Percentiles rank a stretch among this genome's conserved stretches.
Evolutionary conservation across 53 echinoderm and acorn worm species (phyloP).

Genomic region (Zoroaster sp.): DNA sequence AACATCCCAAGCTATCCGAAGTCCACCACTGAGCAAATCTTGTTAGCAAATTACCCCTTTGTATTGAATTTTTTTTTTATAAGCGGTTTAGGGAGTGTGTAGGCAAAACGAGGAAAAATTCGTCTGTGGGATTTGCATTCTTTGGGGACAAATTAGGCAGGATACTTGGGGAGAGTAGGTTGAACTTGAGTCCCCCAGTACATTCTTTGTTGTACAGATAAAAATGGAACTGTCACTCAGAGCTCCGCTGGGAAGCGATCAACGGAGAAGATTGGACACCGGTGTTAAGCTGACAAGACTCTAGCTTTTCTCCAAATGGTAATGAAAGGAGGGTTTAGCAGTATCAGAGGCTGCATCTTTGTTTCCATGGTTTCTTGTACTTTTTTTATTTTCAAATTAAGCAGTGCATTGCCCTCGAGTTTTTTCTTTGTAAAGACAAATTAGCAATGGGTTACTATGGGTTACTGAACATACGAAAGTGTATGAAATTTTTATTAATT

Average conservation of each 20-base stretch:
- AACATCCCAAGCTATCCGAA: neutral
- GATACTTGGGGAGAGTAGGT: neutral
- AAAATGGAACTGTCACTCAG: slow-evolving; percentile 54
- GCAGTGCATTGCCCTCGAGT: slow-evolving; percentile 21
- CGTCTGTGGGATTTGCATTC: slow-evolving; percentile 1
- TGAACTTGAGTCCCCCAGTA: neutral
- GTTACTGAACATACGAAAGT: no score
- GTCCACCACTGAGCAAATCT: slow-evolving; percentile 17
- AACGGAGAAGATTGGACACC: neutral
- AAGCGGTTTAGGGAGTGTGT: slow-evolving; percentile 32
- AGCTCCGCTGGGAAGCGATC: neutral
- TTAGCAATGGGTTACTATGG: no score
- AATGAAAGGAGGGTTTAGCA: slow-evolving; percentile 28
- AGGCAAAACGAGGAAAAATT: slow-evolving; percentile 1
- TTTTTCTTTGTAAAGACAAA: neutral
- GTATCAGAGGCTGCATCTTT: slow-evolving; percentile 31
- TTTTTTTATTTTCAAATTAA: neutral
- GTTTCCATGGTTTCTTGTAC: slow-evolving; percentile 51
- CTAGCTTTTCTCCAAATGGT: neutral
- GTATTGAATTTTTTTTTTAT: slow-evolving; percentile 21
- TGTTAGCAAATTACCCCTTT: slow-evolving; percentile 35
- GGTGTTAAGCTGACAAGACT: slow-evolving; percentile 13
- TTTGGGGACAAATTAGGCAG: slow-evolving; percentile 30
- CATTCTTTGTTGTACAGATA: slow-evolving; percentile 18
- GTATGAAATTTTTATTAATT: neutral